Percentiles rank a stretch among this genome's conserved stretches.
These are phyloP conservation scores for Murina feae DNA, from an alignment of 2,113 vertebrate species.

Conservation along the genomic window DNA sequence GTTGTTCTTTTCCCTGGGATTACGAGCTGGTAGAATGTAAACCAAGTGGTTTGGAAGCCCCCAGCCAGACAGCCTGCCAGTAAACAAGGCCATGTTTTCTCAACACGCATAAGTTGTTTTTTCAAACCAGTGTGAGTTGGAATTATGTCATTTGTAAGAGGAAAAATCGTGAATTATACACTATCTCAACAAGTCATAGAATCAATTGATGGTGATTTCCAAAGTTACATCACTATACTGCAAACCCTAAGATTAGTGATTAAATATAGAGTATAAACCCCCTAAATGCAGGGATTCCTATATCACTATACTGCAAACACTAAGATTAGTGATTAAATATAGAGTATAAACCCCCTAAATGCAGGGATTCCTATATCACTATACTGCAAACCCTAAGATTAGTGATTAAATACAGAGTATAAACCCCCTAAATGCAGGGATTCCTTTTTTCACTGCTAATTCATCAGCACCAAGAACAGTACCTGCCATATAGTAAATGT, in stretches of 20 bases:
- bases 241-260: neutral
- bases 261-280: neutral
- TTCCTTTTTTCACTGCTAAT: neutral
- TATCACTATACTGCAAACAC: neutral
- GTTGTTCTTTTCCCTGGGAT: neutral
- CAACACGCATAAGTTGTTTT: neutral
- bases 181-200: neutral
- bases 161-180: neutral
- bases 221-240: neutral
- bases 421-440: neutral
- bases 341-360: neutral
- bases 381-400: neutral
- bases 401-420: neutral
- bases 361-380: too few relatives aligned
- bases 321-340: neutral
- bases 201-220: neutral
- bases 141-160: neutral
- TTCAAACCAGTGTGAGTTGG: neutral
- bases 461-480: neutral
- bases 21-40: neutral
- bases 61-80: neutral
- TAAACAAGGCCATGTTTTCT: neutral
- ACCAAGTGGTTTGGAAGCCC: accelerated
- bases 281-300: too few relatives aligned
- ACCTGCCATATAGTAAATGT: neutral